Evolutionary conservation across 2,797 vertebrate genomes (phyloP), one percentile per base, ranked within the genome.

Genomic region (Thamnophis elegans): DNA sequence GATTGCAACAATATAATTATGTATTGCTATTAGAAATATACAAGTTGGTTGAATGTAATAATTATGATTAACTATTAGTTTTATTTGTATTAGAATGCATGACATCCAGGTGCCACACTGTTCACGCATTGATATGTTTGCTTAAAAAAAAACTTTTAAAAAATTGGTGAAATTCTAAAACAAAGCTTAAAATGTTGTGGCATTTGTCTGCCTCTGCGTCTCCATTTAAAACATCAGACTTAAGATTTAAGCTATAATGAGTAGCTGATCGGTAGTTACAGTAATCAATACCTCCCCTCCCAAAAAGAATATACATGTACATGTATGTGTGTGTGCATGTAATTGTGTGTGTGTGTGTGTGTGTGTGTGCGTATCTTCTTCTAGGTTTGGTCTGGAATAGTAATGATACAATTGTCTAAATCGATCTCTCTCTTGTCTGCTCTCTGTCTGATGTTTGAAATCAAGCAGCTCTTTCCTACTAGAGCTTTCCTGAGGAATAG

Each of bases 381-480:
- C 96, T 97, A 97, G 97, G 96, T 96, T 97, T 96, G 89, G 96
- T 96, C 97, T 98, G 96, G 97, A 98, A 98, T 98, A 98, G 98
- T 98, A 97, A 98, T 97, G 98, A 98, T 97, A 98, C 97, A 98
- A 98, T 98, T 98, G 98, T 98, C 97, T 97, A 97, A 98, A 98
- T 98, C 98, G 95, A 98, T 98, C 98, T 96, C 96, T 98, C 97
- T 98, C 97, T 97, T 98, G 98, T 98, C 97, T 98, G 97, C 97
- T 95, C 95, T 95, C 97, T 95, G 95, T 98, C 98, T 98, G 97
- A 98, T 98, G 97, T 98, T 98, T 97, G 98, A 98, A 82, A 98
- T 98, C 98, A 98, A 97, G 97, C 97, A 96, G 96, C 96, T 97
- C 97, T 97, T 97, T 98, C 97, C 97, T 96, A 96, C 96, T 96